Evolutionary conservation across 2,113 vertebrate species (phyloP), one percentile per base, ranked within the genome.

Genomic region (Embiotoca jacksoni): DNA sequence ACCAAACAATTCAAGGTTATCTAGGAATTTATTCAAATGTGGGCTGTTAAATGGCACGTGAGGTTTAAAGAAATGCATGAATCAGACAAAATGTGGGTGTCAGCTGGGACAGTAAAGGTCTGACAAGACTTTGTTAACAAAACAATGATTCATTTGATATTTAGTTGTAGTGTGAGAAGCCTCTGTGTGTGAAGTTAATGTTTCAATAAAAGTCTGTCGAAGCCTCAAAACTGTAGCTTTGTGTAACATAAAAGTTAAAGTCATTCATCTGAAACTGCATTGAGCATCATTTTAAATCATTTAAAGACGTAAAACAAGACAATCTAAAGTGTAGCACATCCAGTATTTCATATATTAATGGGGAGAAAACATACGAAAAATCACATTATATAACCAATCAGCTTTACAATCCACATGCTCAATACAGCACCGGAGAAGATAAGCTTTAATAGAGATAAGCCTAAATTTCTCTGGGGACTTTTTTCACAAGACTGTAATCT

Each of bases 111-210:
- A 72, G 66, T 3, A 75, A 75, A 81, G 83, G 72, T 89, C 84
- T 66, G 41, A 84, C 37, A 68, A 62, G 77, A 78, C 79, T 80
- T 89, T 62, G 69, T 83, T 71, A 78, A 75, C 14, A 7, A 86
- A 60, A 81, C 15, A 72, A 67, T 90, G 75, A 88, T 77, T 91
- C 82, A 86, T 86, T 65, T 84, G 80, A 72, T 80, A 85, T 85
- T 89, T 80, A 46, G 64, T 81, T 53, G 13, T 7, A 0, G 65
- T 75, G 65, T 70, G 52, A 75, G 4, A 77, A 31, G 52, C 66
- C 30, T 71, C 32, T 13, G 33, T 39, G 30, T 81, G 6, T 58
- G 67, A 81, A 85, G 77, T 76, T 86, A 53, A 76, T 53, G 49
- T 76, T 75, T 70, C 32, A 68, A 68, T 16, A 63, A 0, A 37